Evolutionary conservation across 1,140 invertebrate genomes (phyloP), one percentile per base, ranked within the genome.

Genomic region (Neodiprion lecontei): DNA sequence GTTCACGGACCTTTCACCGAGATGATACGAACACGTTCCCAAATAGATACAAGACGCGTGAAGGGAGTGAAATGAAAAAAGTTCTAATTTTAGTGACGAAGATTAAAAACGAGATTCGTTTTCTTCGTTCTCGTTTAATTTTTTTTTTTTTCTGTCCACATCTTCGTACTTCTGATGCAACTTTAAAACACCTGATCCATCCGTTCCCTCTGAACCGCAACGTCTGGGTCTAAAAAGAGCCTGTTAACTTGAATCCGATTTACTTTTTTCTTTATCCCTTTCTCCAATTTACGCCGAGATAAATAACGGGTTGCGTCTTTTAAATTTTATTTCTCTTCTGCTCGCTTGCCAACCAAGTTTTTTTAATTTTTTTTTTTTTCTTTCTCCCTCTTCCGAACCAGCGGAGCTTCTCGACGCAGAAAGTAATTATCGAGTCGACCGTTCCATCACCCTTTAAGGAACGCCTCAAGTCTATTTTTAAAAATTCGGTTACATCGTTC

Each of bases 261-360:
- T 5, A 40, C 28, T 5, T 61, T 61, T 61, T 61, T 14, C 11
- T 17, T 61, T 9, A 61, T 61, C n/a, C n/a, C 5, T 61, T 61
- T 61, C n/a, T 14, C 8, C 53, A 61, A 61, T 61, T 61, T 7
- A 9, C 8, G n/a, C 53, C 47, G 12, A 49, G 72, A 77, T 74
- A 76, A 79, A 79, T 80, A 82, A 83, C 81, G 76, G 79, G 80
- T 82, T 82, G 77, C 78, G 28, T 40, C 28, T 40, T 40, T 40
- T 40, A 1, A 40, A 5, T 40, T 40, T 70, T 65, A 14, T 75
- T 77, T 82, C 82, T 81, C 79, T 77, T 40, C 12, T 40, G 23
- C 10, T 11, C 40, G 12, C n/a, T 71, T 40, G n/a, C 53, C 5
- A 40, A 40, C 5, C 28, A 40, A 40, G 28, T 5, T 40, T 40